Base-by-base conservation (phyloP, 2,797 vertebrate species). In the Hyperoplus lanceolatus region DNA sequence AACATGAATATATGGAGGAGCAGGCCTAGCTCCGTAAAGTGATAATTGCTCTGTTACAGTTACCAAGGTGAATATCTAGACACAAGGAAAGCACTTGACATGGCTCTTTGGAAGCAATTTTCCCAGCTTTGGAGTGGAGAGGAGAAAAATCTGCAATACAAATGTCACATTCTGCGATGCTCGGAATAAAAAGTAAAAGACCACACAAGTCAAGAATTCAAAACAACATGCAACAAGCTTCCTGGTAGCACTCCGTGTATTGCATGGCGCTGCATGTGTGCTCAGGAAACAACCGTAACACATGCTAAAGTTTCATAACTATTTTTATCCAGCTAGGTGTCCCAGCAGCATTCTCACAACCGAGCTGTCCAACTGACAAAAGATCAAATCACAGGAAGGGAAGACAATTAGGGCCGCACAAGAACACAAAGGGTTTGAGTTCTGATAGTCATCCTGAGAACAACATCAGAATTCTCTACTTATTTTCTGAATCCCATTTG, bases 21-120 rank as follows among this genome's bases (percentile, higher is more conserved):
- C 16, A 14, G 46, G 38, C 5, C 38, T 3, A 2, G 36, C 45
- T 66, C 0, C 42, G 64, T 39, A 8, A 68, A 3, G 14, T 2
- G 9, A 53, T 71, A 72, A 73, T 63, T 66, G 63, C 43, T 60
- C 69, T n/a, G 36, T 66, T 69, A 73, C 66, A 42, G 65, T 82
- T 82, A 68, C 77, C 77, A 65, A 61, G 77, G 87, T 65, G 83
- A 85, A 77, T 67, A 80, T 63, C 65, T n/a, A 48, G 54, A 59
- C 13, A 39, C 54, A 63, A 38, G 2, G 6, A 49, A 74, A 76
- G 73, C 63, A 70, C 50, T 67, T 60, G 15, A 75, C 50, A 46
- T 16, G 14, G 16, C 54, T 72, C 39, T 75, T 62, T 70, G 45
- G 54, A 49, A 5, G 58, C 61, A 51, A 71, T 88, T 70, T 82